A percentile compares a stretch with the other conserved stretches of the same genome.
phyloP scores from a whole-genome alignment of 2,888 invertebrate species.

The Linnaemya tessellans region DNA sequence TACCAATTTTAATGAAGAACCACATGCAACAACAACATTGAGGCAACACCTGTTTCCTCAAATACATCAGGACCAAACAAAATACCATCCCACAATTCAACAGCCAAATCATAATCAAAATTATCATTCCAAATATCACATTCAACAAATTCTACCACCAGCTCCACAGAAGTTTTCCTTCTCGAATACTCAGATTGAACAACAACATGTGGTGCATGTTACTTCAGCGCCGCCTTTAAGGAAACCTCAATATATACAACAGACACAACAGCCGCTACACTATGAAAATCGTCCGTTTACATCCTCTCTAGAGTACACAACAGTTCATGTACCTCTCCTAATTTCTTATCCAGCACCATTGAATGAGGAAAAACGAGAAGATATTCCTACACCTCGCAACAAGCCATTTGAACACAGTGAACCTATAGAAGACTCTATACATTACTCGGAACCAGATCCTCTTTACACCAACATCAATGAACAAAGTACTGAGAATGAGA shows the following conservation, averaged over 20 bases:
- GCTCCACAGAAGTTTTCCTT: conserved; percentile 74
- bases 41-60: conserved; percentile 19
- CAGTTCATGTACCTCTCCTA: conserved; percentile 74
- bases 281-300: conserved; percentile 59
- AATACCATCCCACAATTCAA: neutral
- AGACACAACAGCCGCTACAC: conserved; percentile 74
- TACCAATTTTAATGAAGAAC: conserved; percentile 66
- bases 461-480: conserved; percentile 77
- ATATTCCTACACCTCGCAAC: conserved; percentile 76
- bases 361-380: conserved; percentile 68
- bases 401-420: conserved; percentile 80
- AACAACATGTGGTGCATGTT: conserved; percentile 73
- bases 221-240: conserved; percentile 71
- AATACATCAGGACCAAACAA: conserved; percentile 3
- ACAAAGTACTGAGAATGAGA: neutral
- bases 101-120: conserved; percentile 32
- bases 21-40: conserved; percentile 50
- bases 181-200: conserved; percentile 70
- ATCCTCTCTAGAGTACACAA: conserved; percentile 64
- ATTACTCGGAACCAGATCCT: conserved; percentile 84
- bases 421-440: conserved; percentile 78
- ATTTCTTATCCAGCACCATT: conserved; percentile 75
- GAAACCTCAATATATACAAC: conserved; percentile 73
- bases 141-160: conserved; percentile 53
- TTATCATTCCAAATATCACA: conserved; percentile 44